Percentiles rank a stretch among this genome's conserved stretches.
These are phyloP conservation scores for Pterocles orientalis DNA, from an alignment of 2,113 vertebrate genomes.

Conservation along the genomic window DNA sequence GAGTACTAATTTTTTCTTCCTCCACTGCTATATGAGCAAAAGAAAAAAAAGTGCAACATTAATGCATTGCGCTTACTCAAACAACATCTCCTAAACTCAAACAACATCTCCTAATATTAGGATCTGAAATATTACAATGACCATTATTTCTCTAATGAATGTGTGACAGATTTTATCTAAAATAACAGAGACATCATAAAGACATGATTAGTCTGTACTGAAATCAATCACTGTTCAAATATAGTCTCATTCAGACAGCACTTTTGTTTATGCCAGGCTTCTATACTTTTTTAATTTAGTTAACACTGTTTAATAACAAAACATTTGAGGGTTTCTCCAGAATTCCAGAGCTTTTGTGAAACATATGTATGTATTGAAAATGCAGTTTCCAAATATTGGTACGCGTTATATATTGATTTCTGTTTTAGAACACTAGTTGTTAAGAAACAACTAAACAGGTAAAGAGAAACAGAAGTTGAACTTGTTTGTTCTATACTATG, in stretches of 20 bases:
- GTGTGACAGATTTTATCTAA: slow-evolving; percentile 9
- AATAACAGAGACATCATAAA: slow-evolving; percentile 23
- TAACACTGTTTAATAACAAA: background rate
- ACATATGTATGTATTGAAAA: background rate
- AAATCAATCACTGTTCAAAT: slow-evolving; percentile 8
- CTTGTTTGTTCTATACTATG: background rate
- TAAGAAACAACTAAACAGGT: background rate
- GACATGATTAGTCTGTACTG: background rate
- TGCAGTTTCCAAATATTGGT: background rate
- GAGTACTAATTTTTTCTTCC: background rate
- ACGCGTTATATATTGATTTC: background rate
- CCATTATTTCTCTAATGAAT: slow-evolving; percentile 34
- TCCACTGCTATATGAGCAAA: background rate
- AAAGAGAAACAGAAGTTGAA: background rate
- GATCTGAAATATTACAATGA: slow-evolving; percentile 23
- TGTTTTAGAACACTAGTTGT: background rate
- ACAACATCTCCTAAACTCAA: background rate
- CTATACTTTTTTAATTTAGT: background rate
- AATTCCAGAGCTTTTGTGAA: slow-evolving; percentile 21
- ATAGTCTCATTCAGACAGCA: background rate
- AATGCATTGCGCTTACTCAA: slow-evolving; percentile 20
- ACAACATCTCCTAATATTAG: background rate
- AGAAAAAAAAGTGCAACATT: background rate
- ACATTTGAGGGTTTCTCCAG: slow-evolving; percentile 19
- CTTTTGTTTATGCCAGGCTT: background rate